These are phyloP conservation scores for Notechis scutatus DNA, from an alignment of 2,113 vertebrate genomes.

Conservation along the genomic window DNA sequence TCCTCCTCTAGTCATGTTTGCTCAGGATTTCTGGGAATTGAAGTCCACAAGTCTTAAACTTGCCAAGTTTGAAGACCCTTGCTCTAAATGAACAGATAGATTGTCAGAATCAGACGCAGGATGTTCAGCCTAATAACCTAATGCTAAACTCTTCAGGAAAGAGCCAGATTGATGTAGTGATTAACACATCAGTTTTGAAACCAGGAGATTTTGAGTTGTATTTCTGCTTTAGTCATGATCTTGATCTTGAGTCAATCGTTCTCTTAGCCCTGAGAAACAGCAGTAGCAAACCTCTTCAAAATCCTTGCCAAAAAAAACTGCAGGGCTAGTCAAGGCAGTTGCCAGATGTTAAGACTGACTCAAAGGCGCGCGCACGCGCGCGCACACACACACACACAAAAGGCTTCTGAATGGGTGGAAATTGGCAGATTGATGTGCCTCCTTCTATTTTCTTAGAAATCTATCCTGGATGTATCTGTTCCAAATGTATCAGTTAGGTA, in stretches of 20 bases:
- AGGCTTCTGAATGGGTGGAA: neutral
- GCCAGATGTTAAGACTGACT: neutral
- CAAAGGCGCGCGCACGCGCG: accelerated
- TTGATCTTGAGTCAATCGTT: neutral
- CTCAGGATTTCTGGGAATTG: no score
- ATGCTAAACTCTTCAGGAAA: neutral
- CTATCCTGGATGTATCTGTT: neutral
- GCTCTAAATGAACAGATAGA: neutral
- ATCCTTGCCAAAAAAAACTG: neutral
- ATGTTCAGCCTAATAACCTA: neutral
- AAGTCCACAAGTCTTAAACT: no score
- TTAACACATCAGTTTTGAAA: neutral
- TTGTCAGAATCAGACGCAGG: neutral
- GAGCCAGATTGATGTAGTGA: neutral
- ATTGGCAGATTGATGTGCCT: neutral
- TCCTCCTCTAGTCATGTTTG: no score
- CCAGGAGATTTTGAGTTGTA: neutral
- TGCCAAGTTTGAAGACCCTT: no score
- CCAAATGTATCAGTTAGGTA: neutral
- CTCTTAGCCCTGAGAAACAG: neutral
- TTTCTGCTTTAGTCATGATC: neutral
- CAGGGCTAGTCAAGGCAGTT: neutral
- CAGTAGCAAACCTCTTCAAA: neutral
- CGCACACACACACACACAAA: neutral
- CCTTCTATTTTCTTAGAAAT: neutral